Conservation (phyloP, 2,113 vertebrate species). For the Penelope pileata region DNA sequence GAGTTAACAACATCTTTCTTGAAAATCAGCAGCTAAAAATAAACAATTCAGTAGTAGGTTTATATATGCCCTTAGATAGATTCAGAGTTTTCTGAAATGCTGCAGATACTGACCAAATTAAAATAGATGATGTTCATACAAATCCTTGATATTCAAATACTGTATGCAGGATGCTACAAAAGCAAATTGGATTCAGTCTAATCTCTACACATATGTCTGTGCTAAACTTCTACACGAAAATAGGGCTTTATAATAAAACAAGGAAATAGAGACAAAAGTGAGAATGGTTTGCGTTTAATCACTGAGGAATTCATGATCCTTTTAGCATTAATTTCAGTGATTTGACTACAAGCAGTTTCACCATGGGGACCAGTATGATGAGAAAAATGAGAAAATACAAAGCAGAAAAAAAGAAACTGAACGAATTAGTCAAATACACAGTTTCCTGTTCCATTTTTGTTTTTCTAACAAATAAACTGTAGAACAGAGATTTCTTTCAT, state of each 20-base stretch:
- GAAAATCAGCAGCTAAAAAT: neutral
- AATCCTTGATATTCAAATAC: slow-evolving; percentile 43
- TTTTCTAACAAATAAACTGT: neutral
- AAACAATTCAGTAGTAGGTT: neutral
- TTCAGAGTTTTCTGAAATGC: neutral
- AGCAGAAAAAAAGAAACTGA: neutral
- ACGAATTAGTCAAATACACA: neutral
- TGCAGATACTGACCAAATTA: slow-evolving; percentile 9
- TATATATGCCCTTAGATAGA: neutral
- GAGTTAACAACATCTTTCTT: neutral
- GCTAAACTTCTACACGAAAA: slow-evolving; percentile 33
- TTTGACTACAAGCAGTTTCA: slow-evolving; percentile 17
- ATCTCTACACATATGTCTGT: neutral
- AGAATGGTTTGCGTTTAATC: neutral
- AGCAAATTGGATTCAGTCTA: neutral
- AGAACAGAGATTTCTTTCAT: neutral
- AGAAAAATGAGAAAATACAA: neutral
- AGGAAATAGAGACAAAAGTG: neutral
- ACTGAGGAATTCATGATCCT: slow-evolving; percentile 12
- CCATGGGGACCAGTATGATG: neutral
- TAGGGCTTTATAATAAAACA: neutral
- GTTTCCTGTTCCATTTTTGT: neutral
- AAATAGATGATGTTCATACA: slow-evolving; percentile 6
- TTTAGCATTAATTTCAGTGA: neutral
- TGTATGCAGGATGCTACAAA: neutral